Conservation (phyloP, 2,888 invertebrate species). For the Catocala nupta region DNA sequence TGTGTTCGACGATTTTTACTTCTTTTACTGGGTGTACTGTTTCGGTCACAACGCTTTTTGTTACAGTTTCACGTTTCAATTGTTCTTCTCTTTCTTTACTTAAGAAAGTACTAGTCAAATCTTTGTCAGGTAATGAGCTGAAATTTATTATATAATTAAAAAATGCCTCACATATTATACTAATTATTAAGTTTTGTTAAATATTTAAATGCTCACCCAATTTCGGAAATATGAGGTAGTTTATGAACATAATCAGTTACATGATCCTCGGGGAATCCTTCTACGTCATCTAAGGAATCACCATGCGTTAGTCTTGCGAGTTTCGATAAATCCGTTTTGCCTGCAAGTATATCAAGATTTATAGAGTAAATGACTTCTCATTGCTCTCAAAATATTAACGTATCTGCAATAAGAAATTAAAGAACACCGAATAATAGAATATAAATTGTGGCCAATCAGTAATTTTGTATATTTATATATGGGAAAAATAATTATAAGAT, state of each 20-base stretch:
- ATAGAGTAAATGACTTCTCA: too few species aligned
- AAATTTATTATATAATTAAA: conserved; percentile 35
- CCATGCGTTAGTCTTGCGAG: conserved; percentile 76
- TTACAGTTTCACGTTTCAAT: conserved; percentile 67
- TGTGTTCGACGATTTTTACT: conserved; percentile 43
- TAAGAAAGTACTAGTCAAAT: conserved; percentile 52
- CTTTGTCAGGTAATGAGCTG: conserved; percentile 64
- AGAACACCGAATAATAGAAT: too few species aligned
- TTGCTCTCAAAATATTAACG: too few species aligned
- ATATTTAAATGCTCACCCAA: conserved; percentile 64
- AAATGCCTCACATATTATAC: background rate
- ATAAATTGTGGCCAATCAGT: too few species aligned
- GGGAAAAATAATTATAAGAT: background rate
- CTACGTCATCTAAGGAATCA: conserved; percentile 84
- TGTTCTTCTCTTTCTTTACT: conserved; percentile 76
- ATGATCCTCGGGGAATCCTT: conserved; percentile 85
- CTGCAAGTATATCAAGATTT: conserved; percentile 46
- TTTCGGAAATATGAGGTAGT: conserved; percentile 82
- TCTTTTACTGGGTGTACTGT: conserved; percentile 41
- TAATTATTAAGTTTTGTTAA: background rate
- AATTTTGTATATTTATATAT: too few species aligned
- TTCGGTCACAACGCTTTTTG: conserved; percentile 23
- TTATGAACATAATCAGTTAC: conserved; percentile 80
- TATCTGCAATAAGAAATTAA: too few species aligned
- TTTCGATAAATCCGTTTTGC: conserved; percentile 69